These are phyloP conservation scores for Campaea margaritaria DNA, from an alignment of 2,888 invertebrate genomes.

Conservation along the genomic window DNA sequence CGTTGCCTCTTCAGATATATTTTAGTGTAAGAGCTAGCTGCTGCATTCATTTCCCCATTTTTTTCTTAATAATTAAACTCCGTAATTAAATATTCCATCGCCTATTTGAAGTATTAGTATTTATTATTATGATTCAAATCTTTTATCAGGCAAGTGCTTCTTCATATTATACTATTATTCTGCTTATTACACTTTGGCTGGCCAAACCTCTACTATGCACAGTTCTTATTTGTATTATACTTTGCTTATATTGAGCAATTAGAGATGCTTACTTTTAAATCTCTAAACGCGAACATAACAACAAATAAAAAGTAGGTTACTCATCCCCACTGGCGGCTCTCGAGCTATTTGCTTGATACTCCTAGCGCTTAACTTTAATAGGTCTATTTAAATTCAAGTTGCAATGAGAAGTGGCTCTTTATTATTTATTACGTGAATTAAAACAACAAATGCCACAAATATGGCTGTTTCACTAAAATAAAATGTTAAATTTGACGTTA, in stretches of 20 bases:
- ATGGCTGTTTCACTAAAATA: conserved; percentile 20
- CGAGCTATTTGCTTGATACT: conserved; percentile 61
- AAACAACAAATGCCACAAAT: conserved; percentile 31
- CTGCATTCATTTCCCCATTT: not conserved
- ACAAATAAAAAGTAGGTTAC: not conserved
- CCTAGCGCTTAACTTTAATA: conserved; percentile 77
- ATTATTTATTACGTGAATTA: conserved; percentile 65
- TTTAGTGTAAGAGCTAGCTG: conserved; percentile 11
- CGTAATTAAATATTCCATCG: too few relatives aligned
- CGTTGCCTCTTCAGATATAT: conserved; percentile 46
- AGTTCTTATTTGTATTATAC: too few relatives aligned
- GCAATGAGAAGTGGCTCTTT: conserved; percentile 74
- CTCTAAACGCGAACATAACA: not conserved
- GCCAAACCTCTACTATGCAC: too few relatives aligned
- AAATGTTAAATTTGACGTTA: conserved; percentile 29
- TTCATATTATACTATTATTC: too few relatives aligned
- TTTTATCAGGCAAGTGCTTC: too few relatives aligned
- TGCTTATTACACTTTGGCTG: too few relatives aligned
- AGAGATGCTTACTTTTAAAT: too few relatives aligned
- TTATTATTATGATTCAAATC: too few relatives aligned
- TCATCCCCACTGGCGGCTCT: conserved; percentile 11
- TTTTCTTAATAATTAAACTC: too few relatives aligned
- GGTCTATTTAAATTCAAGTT: conserved; percentile 80
- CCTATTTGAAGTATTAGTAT: too few relatives aligned
- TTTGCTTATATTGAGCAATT: too few relatives aligned